Conservation (phyloP, 2,888 invertebrate species). For the Leptopilina myrica region DNA sequence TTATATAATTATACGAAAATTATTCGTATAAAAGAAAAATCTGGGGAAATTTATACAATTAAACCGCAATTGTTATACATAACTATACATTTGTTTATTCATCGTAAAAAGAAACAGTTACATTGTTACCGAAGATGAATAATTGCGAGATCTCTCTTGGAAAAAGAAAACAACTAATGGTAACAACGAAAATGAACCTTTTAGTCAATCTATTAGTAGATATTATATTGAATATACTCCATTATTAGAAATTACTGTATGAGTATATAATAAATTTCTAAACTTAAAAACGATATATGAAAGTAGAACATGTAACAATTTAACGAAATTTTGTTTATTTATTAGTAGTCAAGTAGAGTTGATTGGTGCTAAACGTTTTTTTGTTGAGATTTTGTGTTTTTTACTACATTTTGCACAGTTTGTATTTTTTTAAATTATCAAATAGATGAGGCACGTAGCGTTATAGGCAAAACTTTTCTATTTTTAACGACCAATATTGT, state of each 20-base stretch:
- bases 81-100: constrained; percentile 11
- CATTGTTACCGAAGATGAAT: constrained; percentile 23
- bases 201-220: constrained; percentile 35
- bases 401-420: constrained; percentile 1
- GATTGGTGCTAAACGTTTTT: constrained; percentile 30
- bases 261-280: constrained; percentile 13
- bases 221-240: constrained; percentile 23
- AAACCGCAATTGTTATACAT: not conserved
- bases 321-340: constrained; percentile 14
- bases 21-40: not conserved
- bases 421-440: constrained; percentile 12
- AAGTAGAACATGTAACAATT: constrained; percentile 32
- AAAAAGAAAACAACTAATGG: not conserved
- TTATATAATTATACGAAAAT: not conserved
- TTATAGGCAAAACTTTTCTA: constrained; percentile 8
- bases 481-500: constrained; percentile 26
- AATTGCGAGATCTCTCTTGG: constrained; percentile 26
- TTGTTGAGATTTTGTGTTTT: not conserved
- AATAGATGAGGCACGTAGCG: constrained; percentile 21
- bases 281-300: constrained; percentile 23
- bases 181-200: constrained; percentile 31
- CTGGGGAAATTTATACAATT: not conserved
- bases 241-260: constrained; percentile 28
- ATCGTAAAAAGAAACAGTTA: not conserved
- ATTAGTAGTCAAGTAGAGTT: not conserved